Base-by-base conservation (phyloP, 1,140 invertebrate genomes). In the Holcopasites calliopsidis region DNA sequence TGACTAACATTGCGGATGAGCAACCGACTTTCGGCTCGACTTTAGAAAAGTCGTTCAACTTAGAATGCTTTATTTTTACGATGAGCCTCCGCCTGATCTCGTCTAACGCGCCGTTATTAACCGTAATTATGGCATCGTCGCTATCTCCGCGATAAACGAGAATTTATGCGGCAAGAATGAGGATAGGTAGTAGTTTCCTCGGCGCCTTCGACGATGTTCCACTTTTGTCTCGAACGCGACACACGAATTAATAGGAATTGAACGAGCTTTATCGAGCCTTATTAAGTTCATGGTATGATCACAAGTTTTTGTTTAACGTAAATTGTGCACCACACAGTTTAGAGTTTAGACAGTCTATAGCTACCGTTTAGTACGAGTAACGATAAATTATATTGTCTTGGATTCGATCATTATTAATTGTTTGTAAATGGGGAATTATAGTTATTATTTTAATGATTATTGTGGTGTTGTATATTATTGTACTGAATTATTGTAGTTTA, bases 21-120 rank as follows among this genome's bases (percentile, higher is more conserved):
- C 69, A 40, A 62, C 69, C 69, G 44, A 72, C 23, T 72, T 72
- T 50, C 35, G 47, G 40, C 38, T 52, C 40, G 55, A 50, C 69
- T 23, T 7, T n/a, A n/a, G 7, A n/a, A 11, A 10, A 28, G 26
- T 35, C 38, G 18, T 33, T 64, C 58, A n/a, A 33, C 13, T 31
- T 3, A 13, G 6, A 1, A 8, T 21, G 38, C 33, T 71, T 44
- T 33, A 71, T 50, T 62, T 72, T 38, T 62, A 38, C 42, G n/a
- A 0, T n/a, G 23, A 16, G 13, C 38, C 33, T 13, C 26, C 11
- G 5, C n/a, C 1, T 18, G 42, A 50, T 16, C 26, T 4, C 31
- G 33, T 16, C 7, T 31, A 62, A 62, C 21, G 33, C 11, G 26
- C 13, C 18, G 33, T 40, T 44, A 50, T 72, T 72, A 72, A 62